Evolutionary conservation across 2,888 invertebrate species (phyloP).

Genomic region (Megaustenia siamemsis): DNA sequence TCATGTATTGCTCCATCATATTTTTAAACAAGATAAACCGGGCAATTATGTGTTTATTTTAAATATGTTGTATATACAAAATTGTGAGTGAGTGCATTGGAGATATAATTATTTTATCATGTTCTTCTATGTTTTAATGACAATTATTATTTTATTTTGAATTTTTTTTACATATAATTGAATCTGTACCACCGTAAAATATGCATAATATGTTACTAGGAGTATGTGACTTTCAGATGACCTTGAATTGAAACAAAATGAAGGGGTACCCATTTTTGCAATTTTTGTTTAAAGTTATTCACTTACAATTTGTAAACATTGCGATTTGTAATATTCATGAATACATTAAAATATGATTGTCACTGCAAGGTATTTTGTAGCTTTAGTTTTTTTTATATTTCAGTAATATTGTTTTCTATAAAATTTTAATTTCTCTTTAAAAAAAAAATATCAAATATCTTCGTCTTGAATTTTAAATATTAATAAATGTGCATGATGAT

Average conservation of each 20-base stretch:
- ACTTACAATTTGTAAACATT: conserved; percentile 16
- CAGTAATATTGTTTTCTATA: too few relatives aligned
- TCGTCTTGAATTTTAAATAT: too few relatives aligned
- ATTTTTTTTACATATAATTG: conserved; percentile 54
- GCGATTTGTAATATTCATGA: not conserved
- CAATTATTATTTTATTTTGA: conserved; percentile 48
- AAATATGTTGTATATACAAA: not conserved
- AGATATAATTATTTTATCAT: not conserved
- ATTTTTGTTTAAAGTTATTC: conserved; percentile 58
- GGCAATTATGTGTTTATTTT: not conserved
- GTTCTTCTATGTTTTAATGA: not conserved
- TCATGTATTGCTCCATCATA: not conserved
- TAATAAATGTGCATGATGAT: too few relatives aligned
- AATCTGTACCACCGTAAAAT: conserved; percentile 64
- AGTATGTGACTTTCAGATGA: conserved; percentile 65
- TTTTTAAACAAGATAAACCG: not conserved
- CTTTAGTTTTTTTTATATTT: too few relatives aligned
- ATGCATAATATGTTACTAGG: conserved; percentile 55
- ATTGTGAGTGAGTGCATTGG: not conserved
- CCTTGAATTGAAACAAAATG: conserved; percentile 64
- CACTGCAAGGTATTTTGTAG: too few relatives aligned
- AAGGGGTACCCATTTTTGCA: conserved; percentile 74
- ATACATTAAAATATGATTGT: not conserved
- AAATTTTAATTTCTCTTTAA: too few relatives aligned
- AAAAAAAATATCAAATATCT: too few relatives aligned